A percentile compares a stretch with the other conserved stretches of the same genome.
These are phyloP conservation scores for Oscheius sp. DNA, from an alignment of 2,888 invertebrate species.

Conservation along the genomic window DNA sequence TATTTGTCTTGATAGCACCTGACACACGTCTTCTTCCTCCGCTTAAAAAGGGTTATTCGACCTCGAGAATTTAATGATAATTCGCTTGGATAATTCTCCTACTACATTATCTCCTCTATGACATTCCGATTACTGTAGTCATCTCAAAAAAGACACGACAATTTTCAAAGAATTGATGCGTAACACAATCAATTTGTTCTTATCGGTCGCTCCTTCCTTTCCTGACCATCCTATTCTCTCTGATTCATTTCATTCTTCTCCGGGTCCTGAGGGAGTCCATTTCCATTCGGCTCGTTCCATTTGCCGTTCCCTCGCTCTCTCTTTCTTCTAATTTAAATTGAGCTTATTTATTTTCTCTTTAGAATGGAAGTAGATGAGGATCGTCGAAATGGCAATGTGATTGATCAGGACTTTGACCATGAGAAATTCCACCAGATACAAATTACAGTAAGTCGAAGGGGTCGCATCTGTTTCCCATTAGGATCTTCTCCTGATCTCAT, in stretches of 20 bases:
- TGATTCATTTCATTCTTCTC: not conserved
- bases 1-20: too few relatives aligned
- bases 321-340: not conserved
- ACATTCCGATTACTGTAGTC: not conserved
- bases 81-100: not conserved
- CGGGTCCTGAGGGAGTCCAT: too few relatives aligned
- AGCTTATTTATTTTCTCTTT: not conserved
- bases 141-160: not conserved
- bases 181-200: not conserved
- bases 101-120: not conserved
- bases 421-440: constrained; percentile 26
- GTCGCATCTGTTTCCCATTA: constrained; percentile 22
- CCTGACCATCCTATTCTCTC: not conserved
- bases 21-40: not conserved
- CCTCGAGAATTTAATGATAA: not conserved
- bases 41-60: too few relatives aligned
- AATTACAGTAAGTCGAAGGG: constrained; percentile 23
- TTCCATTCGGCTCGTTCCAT: too few relatives aligned
- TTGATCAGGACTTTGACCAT: constrained; percentile 26
- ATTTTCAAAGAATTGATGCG: not conserved
- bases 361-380: constrained; percentile 32
- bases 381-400: constrained; percentile 23
- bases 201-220: not conserved
- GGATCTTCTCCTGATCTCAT: not conserved
- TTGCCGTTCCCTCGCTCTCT: not conserved